These are phyloP conservation scores for Fistularia commersonii DNA, from an alignment of 2,797 vertebrate species.

Conservation along the genomic window DNA sequence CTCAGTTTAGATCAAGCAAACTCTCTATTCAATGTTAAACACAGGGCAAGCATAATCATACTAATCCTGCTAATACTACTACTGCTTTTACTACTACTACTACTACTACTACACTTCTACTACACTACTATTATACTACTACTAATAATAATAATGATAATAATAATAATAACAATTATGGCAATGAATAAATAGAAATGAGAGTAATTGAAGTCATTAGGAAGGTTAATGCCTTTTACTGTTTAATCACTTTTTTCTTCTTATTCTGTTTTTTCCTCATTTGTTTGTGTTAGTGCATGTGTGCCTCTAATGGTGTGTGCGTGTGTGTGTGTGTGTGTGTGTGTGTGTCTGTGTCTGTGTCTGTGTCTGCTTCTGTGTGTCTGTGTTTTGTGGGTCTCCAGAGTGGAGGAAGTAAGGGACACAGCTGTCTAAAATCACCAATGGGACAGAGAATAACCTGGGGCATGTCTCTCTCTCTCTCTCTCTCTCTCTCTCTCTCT, in stretches of 20 bases:
- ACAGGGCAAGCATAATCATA: no score
- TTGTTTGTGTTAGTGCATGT: not conserved
- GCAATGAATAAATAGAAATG: not conserved
- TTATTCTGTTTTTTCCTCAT: no score
- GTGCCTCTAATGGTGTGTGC: not conserved
- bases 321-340: not conserved
- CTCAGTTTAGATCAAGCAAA: no score
- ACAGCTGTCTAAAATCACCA: slow-evolving; percentile 70
- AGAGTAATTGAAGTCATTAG: not conserved
- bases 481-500: slow-evolving; percentile 33
- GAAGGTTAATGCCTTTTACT: not conserved
- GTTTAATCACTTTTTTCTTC: no score
- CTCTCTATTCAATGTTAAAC: no score
- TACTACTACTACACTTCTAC: no score
- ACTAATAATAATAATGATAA: no score
- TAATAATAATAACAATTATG: no score
- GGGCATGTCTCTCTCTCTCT: slow-evolving; percentile 42
- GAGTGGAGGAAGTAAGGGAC: slow-evolving; percentile 54
- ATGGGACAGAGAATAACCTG: slow-evolving; percentile 60
- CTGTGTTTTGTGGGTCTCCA: slow-evolving; percentile 41
- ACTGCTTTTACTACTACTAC: no score
- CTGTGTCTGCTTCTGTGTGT: slow-evolving; percentile 8
- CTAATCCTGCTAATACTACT: no score
- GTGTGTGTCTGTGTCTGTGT: slow-evolving; percentile 2
- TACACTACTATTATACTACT: no score